Conservation (phyloP, 2,888 invertebrate genomes). For the Sinohyriopsis cumingii region DNA sequence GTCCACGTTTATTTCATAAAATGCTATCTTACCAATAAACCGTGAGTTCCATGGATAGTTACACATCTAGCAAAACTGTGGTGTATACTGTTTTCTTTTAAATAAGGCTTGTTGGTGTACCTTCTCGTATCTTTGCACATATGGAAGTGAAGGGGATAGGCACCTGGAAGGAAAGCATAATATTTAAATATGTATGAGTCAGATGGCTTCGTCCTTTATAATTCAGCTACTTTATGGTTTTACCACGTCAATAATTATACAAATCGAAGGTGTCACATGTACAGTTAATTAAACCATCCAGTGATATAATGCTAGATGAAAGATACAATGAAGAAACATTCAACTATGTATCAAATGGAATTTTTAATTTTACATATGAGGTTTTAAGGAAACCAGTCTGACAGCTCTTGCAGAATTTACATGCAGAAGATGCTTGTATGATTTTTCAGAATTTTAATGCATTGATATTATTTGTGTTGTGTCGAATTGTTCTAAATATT, state of each 20-base stretch:
- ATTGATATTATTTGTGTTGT: no score
- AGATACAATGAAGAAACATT: no score
- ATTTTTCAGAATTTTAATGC: no score
- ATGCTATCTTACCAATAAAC: conserved; percentile 34
- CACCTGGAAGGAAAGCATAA: conserved; percentile 18
- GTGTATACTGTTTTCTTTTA: conserved; percentile 52
- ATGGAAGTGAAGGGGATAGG: conserved; percentile 63
- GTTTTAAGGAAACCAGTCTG: neutral
- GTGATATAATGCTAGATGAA: no score
- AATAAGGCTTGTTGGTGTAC: conserved; percentile 30
- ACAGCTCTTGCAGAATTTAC: no score
- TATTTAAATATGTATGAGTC: no score
- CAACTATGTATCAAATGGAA: no score
- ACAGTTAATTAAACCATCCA: neutral
- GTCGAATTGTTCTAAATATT: no score
- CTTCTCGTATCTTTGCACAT: conserved; percentile 47
- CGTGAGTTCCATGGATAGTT: conserved; percentile 56
- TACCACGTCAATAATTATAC: neutral
- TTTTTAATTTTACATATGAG: neutral
- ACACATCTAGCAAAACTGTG: conserved; percentile 56
- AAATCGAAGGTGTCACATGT: neutral
- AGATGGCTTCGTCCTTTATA: rapidly evolving
- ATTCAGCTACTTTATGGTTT: no score
- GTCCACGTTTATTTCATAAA: no score
- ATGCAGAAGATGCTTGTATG: no score